Evolutionary conservation across 2,113 vertebrate genomes (phyloP).

Genomic region (Amia ocellicauda): DNA sequence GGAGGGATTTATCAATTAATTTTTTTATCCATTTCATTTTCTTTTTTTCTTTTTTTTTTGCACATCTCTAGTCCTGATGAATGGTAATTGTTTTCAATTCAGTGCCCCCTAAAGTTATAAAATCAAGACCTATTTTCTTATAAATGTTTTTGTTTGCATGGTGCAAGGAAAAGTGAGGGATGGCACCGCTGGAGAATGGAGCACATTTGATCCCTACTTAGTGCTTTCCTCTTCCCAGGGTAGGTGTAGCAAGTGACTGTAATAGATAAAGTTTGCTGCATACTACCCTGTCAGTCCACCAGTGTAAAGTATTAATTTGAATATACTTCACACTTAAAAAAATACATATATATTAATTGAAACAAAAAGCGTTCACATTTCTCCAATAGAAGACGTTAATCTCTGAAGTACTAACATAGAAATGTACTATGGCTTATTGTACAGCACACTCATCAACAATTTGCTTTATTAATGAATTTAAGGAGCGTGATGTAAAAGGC

Average conservation of each 20-base stretch:
- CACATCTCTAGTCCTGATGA: neutral
- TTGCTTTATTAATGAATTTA: too few relatives aligned
- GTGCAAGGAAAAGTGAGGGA: conserved; percentile 17
- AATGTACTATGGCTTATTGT: too few relatives aligned
- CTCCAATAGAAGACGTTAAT: too few relatives aligned
- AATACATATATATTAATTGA: neutral
- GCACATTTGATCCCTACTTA: conserved; percentile 17
- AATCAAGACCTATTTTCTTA: conserved; percentile 11
- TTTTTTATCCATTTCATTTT: too few relatives aligned
- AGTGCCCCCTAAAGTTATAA: neutral
- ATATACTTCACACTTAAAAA: too few relatives aligned
- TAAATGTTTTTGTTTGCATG: conserved; percentile 19
- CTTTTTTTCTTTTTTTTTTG: too few relatives aligned
- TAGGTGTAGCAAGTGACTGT: conserved; percentile 17
- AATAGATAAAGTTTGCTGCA: conserved; percentile 9
- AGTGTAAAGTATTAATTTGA: neutral
- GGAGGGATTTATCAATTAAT: too few relatives aligned
- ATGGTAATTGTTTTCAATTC: conserved; percentile 14
- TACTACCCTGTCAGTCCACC: neutral
- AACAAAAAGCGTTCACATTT: too few relatives aligned
- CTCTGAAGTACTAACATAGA: too few relatives aligned
- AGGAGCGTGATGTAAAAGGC: too few relatives aligned
- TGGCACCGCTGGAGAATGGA: conserved; percentile 14
- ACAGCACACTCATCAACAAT: too few relatives aligned
- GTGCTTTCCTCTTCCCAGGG: conserved; percentile 19